Evolutionary conservation across 2,888 invertebrate species (phyloP), one percentile per base, ranked within the genome.

Genomic region (Clostera curtula): DNA sequence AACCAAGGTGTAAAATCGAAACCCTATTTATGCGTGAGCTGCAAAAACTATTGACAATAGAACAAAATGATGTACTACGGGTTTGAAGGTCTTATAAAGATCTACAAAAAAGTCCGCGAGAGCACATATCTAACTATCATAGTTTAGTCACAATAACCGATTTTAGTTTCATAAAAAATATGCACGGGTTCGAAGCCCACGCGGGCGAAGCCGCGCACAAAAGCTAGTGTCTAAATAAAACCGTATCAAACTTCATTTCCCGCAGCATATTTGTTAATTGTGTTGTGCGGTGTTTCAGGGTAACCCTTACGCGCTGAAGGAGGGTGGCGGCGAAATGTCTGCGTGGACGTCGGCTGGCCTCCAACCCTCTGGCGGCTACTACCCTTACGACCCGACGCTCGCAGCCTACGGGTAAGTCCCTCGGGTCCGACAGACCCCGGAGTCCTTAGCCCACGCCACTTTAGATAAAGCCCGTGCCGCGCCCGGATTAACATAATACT

Each of bases 341-440:
- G 93, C 95, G 55, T 95, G 95, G 95, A 93, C 95, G 54, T 93
- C 93, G 41, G 93, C 94, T 36, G 93, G 94, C 37, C 87, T 95
- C 31, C 95, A 95, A 79, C 93, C 95, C 65, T 93, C 95, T 45
- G 92, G 94, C 42, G 94, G 93, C 61, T 95, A 95, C 87, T 95
- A 95, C 86, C 93, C 95, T 49, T 96, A 95, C 85, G 95, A 96
- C 86, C 95, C 95, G 34, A 92, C 95, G 79, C 88, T 93, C 57
- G 93, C 95, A 44, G 95, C 95, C 66, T 95, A 95, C 83, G 95
- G 95, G 95, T 95, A 88, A 90, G 93, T 91, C 73, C 66, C 71
- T 40, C 46, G 73, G 68, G 72, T 55, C 67, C 57, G 38, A 34
- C 42, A 49, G 54, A 55, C 64, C 67, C 69, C 57, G 49, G 40